phyloP scores from a whole-genome alignment of 2,888 invertebrate species.

The Eilema caniola region DNA sequence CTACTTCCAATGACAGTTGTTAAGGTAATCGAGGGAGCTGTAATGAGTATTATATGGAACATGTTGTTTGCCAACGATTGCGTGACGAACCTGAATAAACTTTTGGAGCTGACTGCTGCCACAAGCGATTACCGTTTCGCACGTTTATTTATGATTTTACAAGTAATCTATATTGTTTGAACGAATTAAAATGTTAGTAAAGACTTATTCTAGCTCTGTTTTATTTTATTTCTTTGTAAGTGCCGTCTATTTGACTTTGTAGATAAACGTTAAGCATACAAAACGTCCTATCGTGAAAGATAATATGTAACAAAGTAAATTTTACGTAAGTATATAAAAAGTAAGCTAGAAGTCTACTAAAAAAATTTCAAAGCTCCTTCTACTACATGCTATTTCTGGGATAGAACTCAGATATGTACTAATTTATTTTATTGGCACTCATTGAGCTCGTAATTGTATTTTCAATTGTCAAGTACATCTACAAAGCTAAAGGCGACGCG shows the following conservation, averaged over 20 bases:
- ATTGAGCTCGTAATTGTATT: conserved; percentile 69
- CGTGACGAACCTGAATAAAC: conserved; percentile 65
- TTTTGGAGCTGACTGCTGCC: conserved; percentile 45
- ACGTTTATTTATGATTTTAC: conserved; percentile 32
- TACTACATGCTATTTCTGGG: conserved; percentile 25
- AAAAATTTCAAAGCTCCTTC: conserved; percentile 24
- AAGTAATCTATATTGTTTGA: not conserved
- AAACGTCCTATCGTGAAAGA: conserved; percentile 55
- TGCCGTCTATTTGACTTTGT: not conserved
- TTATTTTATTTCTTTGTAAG: not conserved
- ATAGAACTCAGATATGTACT: conserved; percentile 31
- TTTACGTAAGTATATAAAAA: conserved; percentile 27
- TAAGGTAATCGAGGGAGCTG: conserved; percentile 62
- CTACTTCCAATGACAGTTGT: conserved; percentile 56
- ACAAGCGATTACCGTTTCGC: conserved; percentile 53
- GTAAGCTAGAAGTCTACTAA: conserved; percentile 20
- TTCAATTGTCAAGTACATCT: conserved; percentile 68
- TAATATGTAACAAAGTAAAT: conserved; percentile 45
- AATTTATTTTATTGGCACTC: conserved; percentile 49
- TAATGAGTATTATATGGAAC: conserved; percentile 60
- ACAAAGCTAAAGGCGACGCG: conserved; percentile 54
- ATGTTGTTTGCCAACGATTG: conserved; percentile 53
- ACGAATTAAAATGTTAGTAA: not conserved
- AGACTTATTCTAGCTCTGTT: not conserved
- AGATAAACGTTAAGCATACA: conserved; percentile 22